Evolutionary conservation across 2,888 invertebrate species (phyloP).

Genomic region (Aethes cnicana): DNA sequence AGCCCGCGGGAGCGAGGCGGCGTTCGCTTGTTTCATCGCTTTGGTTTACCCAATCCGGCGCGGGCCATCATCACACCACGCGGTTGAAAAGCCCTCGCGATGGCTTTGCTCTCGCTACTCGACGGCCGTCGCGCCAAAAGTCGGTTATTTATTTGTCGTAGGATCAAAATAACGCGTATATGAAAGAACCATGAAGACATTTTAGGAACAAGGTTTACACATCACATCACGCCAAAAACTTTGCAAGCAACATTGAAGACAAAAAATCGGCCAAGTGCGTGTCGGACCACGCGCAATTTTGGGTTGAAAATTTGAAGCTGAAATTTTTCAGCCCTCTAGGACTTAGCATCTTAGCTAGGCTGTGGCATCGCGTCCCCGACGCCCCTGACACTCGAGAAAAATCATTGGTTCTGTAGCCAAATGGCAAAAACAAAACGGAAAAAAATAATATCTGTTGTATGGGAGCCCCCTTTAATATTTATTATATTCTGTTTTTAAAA

Average conservation of each 20-base stretch:
- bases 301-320: too few species aligned
- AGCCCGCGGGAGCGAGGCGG: slow-evolving; percentile 48
- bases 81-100: slow-evolving; percentile 26
- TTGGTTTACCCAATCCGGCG: slow-evolving; percentile 60
- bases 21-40: slow-evolving; percentile 45
- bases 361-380: too few species aligned
- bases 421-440: too few species aligned
- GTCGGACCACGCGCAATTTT: too few species aligned
- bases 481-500: too few species aligned
- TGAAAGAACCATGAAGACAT: slow-evolving; percentile 20
- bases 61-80: slow-evolving; percentile 39
- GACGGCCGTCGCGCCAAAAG: slow-evolving; percentile 2
- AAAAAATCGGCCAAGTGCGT: too few species aligned
- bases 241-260: slow-evolving; percentile 12
- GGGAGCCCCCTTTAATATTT: too few species aligned
- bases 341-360: too few species aligned
- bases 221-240: slow-evolving; percentile 15
- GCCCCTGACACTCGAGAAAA: too few species aligned
- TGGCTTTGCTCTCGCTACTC: slow-evolving; percentile 1
- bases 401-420: too few species aligned
- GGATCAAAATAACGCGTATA: slow-evolving; percentile 6
- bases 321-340: too few species aligned
- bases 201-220: slow-evolving; percentile 26
- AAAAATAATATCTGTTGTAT: too few species aligned
- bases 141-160: background rate